Base-by-base conservation (phyloP, 2,888 invertebrate species). In the Ormyrus thymus region DNA sequence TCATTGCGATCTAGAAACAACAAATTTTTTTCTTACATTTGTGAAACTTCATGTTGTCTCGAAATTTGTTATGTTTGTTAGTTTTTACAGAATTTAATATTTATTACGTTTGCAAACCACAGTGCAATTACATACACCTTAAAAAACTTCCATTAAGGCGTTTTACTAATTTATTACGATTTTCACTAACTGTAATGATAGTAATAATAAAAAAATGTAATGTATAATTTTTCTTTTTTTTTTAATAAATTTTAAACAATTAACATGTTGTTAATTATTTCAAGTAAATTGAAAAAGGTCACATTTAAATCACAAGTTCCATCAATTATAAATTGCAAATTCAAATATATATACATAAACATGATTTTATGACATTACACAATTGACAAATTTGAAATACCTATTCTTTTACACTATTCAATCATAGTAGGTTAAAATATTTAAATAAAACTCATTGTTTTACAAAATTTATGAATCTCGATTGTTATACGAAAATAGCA, bases 161-260 rank as follows among this genome's bases (percentile, higher is more conserved):
- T 76, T 78, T 84, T 79, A 83, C 80, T 84, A 84, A 85, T 84
- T 86, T 85, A 86, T 86, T 86, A 83, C 78, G 81, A 85, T 82
- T 82, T 81, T 81, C 81, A 83, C 85, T 84, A 85, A 85, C 84
- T 84, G 15, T 66, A 77, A 58, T 46, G 7, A 75, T 74, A 74
- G 58, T 8, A 73, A 68, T 68, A 62, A n/a, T 62, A 53, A 64
- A 61, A 62, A 68, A 53, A 13, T 68, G 51, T 68, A 62, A 61
- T 68, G 58, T 62, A 78, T 73, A 11, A 58, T 69, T 43, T 64
- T 62, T 68, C 50, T 58, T 77, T 78, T 29, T 29, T 29, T 29
- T 73, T 73, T 64, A 73, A 72, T 74, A 68, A 78, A 78, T 55
- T 68, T 78, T 71, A 55, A 78, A 73, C n/a, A 56, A 70, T 58